These are phyloP conservation scores for Trogon surrucura DNA, from an alignment of 2,113 vertebrate species.

Conservation along the genomic window DNA sequence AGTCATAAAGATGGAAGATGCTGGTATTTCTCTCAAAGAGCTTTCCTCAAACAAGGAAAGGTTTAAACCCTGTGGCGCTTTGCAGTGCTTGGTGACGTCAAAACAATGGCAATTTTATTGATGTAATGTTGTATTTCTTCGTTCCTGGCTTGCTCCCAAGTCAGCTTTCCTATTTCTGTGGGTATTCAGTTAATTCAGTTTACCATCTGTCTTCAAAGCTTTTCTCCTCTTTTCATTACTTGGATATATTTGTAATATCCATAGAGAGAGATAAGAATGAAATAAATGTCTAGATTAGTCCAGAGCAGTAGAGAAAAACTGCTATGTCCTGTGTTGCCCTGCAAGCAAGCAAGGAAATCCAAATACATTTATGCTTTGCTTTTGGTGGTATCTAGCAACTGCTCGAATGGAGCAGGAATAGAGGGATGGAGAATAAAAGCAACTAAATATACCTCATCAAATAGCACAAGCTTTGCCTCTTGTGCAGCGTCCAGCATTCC, in stretches of 20 bases:
- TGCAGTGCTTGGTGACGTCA: background rate
- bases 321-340: background rate
- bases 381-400: background rate
- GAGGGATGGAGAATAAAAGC: background rate
- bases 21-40: background rate
- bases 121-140: background rate
- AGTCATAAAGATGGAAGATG: background rate
- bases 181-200: conserved; percentile 40
- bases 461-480: background rate
- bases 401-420: background rate
- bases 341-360: background rate
- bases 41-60: background rate
- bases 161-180: background rate
- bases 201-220: conserved; percentile 34
- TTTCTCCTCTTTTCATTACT: conserved; percentile 38
- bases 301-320: background rate
- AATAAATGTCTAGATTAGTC: background rate
- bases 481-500: background rate
- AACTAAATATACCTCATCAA: background rate
- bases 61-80: background rate
- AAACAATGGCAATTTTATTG: background rate
- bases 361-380: background rate
- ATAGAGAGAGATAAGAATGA: background rate
- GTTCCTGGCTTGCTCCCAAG: conserved; percentile 10
- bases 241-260: background rate